Conservation (phyloP, 2,888 invertebrate genomes). For the Ctenicera cuprea region DNA sequence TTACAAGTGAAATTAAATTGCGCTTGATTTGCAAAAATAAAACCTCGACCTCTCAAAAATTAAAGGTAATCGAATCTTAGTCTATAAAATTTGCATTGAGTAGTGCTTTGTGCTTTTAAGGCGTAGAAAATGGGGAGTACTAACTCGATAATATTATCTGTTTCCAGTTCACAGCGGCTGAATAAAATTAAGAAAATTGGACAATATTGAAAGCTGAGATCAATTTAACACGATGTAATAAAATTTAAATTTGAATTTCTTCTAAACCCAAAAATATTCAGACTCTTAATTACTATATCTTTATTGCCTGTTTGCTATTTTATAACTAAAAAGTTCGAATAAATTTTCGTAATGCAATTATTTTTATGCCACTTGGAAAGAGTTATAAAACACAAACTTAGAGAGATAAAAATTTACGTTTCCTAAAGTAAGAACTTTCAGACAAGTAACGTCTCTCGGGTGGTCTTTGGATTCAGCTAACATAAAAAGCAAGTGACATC, state of each 20-base stretch:
- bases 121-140: conserved; percentile 39
- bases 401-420: conserved; percentile 43
- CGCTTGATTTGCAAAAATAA: not conserved
- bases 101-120: conserved; percentile 27
- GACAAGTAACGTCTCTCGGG: conserved; percentile 46
- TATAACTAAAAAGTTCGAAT: conserved; percentile 19
- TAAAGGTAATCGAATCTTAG: conserved; percentile 16
- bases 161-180: conserved; percentile 53
- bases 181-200: conserved; percentile 47
- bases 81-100: conserved; percentile 31
- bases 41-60: conserved; percentile 1
- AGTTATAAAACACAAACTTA: conserved; percentile 37
- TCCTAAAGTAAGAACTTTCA: conserved; percentile 46
- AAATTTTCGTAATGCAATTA: conserved; percentile 28
- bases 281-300: not conserved
- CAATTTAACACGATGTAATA: conserved; percentile 28
- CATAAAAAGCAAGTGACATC: conserved; percentile 63
- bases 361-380: conserved; percentile 34
- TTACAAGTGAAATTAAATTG: not conserved
- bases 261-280: not conserved
- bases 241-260: conserved; percentile 10
- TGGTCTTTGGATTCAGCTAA: conserved; percentile 47
- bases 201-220: conserved; percentile 44
- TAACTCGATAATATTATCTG: conserved; percentile 52
- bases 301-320: conserved; percentile 5